Conservation (phyloP, 2,113 vertebrate genomes). For the Raja brachyura region DNA sequence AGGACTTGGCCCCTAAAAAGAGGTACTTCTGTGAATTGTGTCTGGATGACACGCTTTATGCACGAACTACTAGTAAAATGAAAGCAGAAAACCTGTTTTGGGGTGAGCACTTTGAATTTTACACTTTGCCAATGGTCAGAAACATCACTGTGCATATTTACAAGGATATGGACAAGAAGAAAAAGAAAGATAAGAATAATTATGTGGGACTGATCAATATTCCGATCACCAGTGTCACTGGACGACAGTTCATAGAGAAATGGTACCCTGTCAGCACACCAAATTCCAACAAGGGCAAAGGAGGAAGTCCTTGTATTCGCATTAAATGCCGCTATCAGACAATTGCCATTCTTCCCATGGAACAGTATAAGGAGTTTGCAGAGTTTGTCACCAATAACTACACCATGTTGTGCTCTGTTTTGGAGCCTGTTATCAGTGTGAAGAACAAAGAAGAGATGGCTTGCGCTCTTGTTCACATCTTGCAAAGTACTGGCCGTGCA, state of each 20-base stretch:
- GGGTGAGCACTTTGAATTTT: conserved; percentile 94
- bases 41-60: conserved; percentile 88
- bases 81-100: conserved; percentile 90
- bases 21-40: conserved; percentile 97
- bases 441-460: conserved; percentile 95
- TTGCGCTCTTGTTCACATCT: conserved; percentile 87
- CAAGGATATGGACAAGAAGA: conserved; percentile 87
- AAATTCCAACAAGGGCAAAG: conserved; percentile 77
- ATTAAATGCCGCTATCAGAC: conserved; percentile 92
- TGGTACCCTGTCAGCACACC: conserved; percentile 96
- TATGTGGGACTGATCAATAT: conserved; percentile 93
- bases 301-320: conserved; percentile 81
- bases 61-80: conserved; percentile 90
- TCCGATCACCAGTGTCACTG: conserved; percentile 68
- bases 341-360: conserved; percentile 90
- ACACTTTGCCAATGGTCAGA: conserved; percentile 67
- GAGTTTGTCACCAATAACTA: conserved; percentile 93
- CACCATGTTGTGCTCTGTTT: conserved; percentile 79
- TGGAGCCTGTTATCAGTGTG: conserved; percentile 93
- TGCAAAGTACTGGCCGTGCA: conserved; percentile 89
- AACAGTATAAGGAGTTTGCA: conserved; percentile 96
- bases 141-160: conserved; percentile 93
- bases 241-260: conserved; percentile 90
- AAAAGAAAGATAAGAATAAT: conserved; percentile 96
- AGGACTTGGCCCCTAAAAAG: conserved; percentile 89